Percentiles rank a stretch among this genome's conserved stretches.
Conservation (phyloP, 2,113 vertebrate species). For the Etheostoma cragini region DNA sequence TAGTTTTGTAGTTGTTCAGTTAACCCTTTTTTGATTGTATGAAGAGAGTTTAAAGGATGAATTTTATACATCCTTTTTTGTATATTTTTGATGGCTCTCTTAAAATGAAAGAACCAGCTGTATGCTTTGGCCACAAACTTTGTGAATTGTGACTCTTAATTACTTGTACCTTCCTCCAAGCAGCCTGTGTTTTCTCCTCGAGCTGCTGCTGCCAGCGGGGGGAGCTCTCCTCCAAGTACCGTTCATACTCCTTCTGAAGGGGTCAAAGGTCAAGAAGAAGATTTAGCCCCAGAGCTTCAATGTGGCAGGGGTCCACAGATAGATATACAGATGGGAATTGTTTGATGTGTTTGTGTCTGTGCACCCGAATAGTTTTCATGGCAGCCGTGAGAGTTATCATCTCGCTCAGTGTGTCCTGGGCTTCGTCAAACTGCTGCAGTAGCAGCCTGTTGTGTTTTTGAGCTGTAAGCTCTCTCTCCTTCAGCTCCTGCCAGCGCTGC, state of each 20-base stretch:
- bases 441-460: slow-evolving; percentile 77
- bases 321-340: background rate
- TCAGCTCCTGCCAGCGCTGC: slow-evolving; percentile 73
- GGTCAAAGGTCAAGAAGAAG: slow-evolving; percentile 31
- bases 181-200: slow-evolving; percentile 57
- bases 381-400: slow-evolving; percentile 73
- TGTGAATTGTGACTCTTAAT: background rate
- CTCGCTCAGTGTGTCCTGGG: slow-evolving; percentile 74
- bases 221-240: slow-evolving; percentile 68
- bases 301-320: background rate
- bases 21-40: background rate
- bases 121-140: background rate
- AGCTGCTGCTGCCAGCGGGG: slow-evolving; percentile 75
- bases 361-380: slow-evolving; percentile 81
- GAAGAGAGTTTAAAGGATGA: background rate
- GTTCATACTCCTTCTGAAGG: slow-evolving; percentile 79
- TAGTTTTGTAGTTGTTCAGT: background rate
- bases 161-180: slow-evolving; percentile 63
- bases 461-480: slow-evolving; percentile 72
- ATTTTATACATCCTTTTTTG: background rate
- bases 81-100: background rate
- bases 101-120: background rate
- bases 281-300: background rate
- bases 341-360: slow-evolving; percentile 2
- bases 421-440: slow-evolving; percentile 81